A percentile compares a stretch with the other conserved stretches of the same genome.
These are phyloP conservation scores for Pelosia muscerda DNA, from an alignment of 2,888 invertebrate genomes.

Conservation along the genomic window DNA sequence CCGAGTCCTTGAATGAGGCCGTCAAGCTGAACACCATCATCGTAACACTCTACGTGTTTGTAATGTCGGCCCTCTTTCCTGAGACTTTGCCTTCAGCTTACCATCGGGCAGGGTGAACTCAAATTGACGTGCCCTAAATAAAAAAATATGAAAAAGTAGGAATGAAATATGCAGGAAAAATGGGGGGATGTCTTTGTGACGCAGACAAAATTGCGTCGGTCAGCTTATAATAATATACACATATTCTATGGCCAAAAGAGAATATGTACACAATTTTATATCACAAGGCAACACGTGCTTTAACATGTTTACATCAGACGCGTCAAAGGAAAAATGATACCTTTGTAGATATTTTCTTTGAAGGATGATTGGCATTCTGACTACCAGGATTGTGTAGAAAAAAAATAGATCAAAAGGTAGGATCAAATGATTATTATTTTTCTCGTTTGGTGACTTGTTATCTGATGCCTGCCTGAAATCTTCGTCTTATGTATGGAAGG, in stretches of 20 bases:
- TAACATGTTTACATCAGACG: slow-evolving; percentile 10
- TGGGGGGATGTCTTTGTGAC: too few relatives aligned
- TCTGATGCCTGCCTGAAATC: background rate
- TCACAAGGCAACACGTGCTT: background rate
- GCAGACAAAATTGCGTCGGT: too few relatives aligned
- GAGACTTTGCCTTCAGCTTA: too few relatives aligned
- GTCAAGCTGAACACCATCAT: too few relatives aligned
- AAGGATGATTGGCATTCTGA: slow-evolving; percentile 7
- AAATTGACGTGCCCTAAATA: too few relatives aligned
- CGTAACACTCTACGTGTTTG: too few relatives aligned
- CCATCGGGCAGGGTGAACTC: too few relatives aligned
- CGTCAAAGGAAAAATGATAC: slow-evolving; percentile 14
- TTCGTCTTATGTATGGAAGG: background rate
- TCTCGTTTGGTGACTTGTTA: background rate
- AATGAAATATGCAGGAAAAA: too few relatives aligned
- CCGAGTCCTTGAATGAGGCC: too few relatives aligned
- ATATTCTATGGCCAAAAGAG: background rate
- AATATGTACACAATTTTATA: background rate
- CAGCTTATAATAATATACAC: background rate
- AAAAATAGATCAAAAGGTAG: slow-evolving; percentile 2
- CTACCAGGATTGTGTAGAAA: slow-evolving; percentile 5
- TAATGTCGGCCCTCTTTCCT: too few relatives aligned
- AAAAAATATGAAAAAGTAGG: too few relatives aligned
- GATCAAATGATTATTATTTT: background rate
- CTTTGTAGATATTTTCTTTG: slow-evolving; percentile 1